phyloP scores from a whole-genome alignment of 2,888 invertebrate species.

The Pegoplata infirma region DNA sequence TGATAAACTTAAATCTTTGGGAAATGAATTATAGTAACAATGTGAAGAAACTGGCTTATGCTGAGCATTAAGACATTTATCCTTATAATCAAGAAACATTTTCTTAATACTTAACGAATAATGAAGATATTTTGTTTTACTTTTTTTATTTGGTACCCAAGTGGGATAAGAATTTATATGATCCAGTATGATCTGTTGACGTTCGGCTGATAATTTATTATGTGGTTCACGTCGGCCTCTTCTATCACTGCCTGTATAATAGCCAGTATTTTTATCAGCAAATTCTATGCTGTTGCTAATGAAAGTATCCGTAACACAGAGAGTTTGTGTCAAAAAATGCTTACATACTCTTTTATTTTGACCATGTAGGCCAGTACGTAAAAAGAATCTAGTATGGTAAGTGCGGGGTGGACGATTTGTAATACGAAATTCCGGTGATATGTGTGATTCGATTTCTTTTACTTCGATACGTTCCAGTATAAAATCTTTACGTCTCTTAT shows the following conservation, averaged over 20 bases:
- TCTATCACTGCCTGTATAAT: slow-evolving; percentile 56
- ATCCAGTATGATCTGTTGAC: slow-evolving; percentile 42
- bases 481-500: slow-evolving; percentile 63
- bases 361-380: slow-evolving; percentile 27
- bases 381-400: slow-evolving; percentile 55
- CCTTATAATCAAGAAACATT: slow-evolving; percentile 59
- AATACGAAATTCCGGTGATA: slow-evolving; percentile 55
- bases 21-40: slow-evolving; percentile 56
- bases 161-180: slow-evolving; percentile 62
- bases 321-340: slow-evolving; percentile 58
- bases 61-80: slow-evolving; percentile 36
- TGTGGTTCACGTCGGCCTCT: slow-evolving; percentile 41
- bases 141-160: slow-evolving; percentile 62
- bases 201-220: slow-evolving; percentile 51
- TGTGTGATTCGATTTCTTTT: slow-evolving; percentile 26
- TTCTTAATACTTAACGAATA: slow-evolving; percentile 59
- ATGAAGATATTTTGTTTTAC: slow-evolving; percentile 61
- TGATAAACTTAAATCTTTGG: slow-evolving; percentile 53
- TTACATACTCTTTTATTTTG: slow-evolving; percentile 49
- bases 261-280: slow-evolving; percentile 61
- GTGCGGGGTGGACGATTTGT: slow-evolving; percentile 52
- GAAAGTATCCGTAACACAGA: slow-evolving; percentile 56
- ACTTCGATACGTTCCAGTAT: slow-evolving; percentile 26
- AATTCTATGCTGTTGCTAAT: slow-evolving; percentile 53
- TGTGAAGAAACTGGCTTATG: slow-evolving; percentile 30